Conservation (phyloP, 2,888 invertebrate species). For the Halictus quadricinctus region DNA sequence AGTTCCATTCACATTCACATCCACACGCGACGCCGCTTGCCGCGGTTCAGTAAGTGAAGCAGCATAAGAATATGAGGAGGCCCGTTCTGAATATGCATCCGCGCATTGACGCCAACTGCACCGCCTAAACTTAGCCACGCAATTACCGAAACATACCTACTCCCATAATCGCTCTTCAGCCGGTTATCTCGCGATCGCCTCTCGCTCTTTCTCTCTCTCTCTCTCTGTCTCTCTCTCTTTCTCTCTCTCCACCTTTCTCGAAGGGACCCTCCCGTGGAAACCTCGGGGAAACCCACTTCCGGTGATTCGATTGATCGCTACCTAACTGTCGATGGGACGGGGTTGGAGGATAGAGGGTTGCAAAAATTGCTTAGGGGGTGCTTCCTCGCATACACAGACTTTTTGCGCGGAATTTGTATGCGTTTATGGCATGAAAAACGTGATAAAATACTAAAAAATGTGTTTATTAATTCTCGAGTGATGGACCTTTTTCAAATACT, state of each 20-base stretch:
- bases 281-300: neutral
- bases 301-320: neutral
- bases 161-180: constrained; percentile 74
- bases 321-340: neutral
- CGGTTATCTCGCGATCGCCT: constrained; percentile 56
- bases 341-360: neutral
- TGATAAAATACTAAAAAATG: neutral
- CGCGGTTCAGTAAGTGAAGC: constrained; percentile 75
- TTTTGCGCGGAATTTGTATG: neutral
- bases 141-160: constrained; percentile 81
- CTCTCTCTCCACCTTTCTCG: no score
- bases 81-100: constrained; percentile 82
- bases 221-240: neutral
- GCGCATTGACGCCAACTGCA: constrained; percentile 82
- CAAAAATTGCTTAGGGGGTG: neutral
- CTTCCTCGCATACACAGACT: neutral
- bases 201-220: neutral
- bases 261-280: neutral
- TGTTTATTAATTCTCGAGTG: neutral
- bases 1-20: constrained; percentile 81
- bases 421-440: neutral
- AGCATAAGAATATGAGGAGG: constrained; percentile 80
- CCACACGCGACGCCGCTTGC: constrained; percentile 61
- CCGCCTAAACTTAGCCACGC: constrained; percentile 81
- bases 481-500: neutral